phyloP scores from a whole-genome alignment of 2,113 vertebrate species.

The Petrocephalus microphthalmus region DNA sequence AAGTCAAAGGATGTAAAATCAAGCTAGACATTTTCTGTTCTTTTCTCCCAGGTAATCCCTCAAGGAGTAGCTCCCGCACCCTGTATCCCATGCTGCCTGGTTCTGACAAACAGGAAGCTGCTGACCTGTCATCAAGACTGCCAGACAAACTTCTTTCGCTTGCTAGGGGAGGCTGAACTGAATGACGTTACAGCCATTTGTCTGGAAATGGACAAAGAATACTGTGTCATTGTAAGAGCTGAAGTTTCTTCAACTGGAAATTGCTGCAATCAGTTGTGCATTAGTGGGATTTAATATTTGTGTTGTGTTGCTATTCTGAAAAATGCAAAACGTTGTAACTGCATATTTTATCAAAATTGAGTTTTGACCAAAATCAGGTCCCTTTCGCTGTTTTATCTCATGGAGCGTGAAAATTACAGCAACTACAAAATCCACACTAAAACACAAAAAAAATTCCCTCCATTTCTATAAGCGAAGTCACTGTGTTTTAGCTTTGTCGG shows the following conservation, averaged over 20 bases:
- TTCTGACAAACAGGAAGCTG: conserved; percentile 71
- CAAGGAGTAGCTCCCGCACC: conserved; percentile 76
- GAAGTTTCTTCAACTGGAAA: neutral
- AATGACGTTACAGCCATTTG: conserved; percentile 62
- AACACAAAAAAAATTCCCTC: neutral
- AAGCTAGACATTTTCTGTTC: neutral
- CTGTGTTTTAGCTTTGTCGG: neutral
- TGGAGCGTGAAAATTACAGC: neutral
- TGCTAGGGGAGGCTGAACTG: conserved; percentile 69
- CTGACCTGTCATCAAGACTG: conserved; percentile 94
- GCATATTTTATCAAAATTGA: neutral
- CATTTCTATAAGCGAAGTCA: neutral
- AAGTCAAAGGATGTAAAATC: neutral
- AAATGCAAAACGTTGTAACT: neutral
- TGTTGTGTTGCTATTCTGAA: neutral
- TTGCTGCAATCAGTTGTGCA: neutral
- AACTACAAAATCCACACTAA: neutral
- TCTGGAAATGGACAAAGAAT: conserved; percentile 69
- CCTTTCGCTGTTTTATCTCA: neutral
- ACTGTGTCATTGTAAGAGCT: conserved; percentile 82
- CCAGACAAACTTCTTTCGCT: conserved; percentile 95
- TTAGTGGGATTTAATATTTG: neutral
- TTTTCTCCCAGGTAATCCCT: conserved; percentile 72
- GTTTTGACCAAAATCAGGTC: neutral
- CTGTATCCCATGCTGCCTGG: conserved; percentile 88